These are phyloP conservation scores for Danaus chrysippus DNA, from an alignment of 2,888 invertebrate genomes.

Conservation along the genomic window DNA sequence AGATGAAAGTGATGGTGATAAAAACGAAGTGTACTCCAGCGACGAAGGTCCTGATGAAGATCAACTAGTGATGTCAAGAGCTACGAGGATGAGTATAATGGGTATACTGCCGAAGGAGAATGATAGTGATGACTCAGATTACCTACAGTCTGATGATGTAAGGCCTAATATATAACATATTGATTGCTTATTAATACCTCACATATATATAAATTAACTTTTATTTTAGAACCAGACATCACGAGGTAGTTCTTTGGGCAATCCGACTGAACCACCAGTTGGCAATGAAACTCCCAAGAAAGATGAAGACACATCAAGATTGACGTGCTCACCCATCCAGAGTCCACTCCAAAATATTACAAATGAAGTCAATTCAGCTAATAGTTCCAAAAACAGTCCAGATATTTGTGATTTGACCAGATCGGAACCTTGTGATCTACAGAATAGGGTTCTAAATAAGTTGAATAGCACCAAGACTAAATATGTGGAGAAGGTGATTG, in stretches of 20 bases:
- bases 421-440: conserved; percentile 29
- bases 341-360: conserved; percentile 56
- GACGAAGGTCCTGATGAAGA: conserved; percentile 50
- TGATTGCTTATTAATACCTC: conserved; percentile 3
- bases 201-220: background rate
- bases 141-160: conserved; percentile 70
- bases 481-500: conserved; percentile 41
- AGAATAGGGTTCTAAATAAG: conserved; percentile 37
- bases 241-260: conserved; percentile 19
- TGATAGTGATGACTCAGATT: conserved; percentile 67
- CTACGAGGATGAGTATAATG: conserved; percentile 74
- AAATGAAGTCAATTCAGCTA: conserved; percentile 32
- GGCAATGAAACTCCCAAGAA: conserved; percentile 34
- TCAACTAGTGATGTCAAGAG: conserved; percentile 66
- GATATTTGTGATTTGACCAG: conserved; percentile 27
- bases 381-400: conserved; percentile 13
- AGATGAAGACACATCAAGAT: conserved; percentile 37
- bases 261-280: conserved; percentile 7
- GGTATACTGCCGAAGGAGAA: conserved; percentile 61
- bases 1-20: background rate
- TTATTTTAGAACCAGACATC: conserved; percentile 26
- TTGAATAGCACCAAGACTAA: conserved; percentile 28
- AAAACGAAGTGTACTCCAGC: conserved; percentile 18
- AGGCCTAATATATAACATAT: conserved; percentile 34
- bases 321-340: conserved; percentile 59